Evolutionary conservation across 2,888 invertebrate genomes (phyloP).

Genomic region (Azorinus chamasolen): DNA sequence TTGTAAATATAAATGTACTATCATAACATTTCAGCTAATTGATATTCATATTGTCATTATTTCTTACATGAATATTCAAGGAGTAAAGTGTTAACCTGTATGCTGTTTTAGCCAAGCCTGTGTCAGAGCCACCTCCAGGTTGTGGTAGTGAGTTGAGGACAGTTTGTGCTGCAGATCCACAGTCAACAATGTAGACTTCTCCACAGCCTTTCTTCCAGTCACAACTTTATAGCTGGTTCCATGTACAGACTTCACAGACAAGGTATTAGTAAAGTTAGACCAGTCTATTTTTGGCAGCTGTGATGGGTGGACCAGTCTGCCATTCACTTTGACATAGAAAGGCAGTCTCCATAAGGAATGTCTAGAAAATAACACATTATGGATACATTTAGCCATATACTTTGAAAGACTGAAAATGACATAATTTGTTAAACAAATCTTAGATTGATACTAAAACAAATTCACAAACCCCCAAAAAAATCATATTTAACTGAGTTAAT

Average conservation of each 20-base stretch:
- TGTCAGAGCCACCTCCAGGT: slow-evolving; percentile 54
- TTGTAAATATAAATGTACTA: no score
- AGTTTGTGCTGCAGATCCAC: slow-evolving; percentile 61
- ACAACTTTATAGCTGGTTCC: slow-evolving; percentile 44
- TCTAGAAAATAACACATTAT: slow-evolving; percentile 22
- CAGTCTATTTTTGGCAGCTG: slow-evolving; percentile 46
- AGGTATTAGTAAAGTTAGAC: slow-evolving; percentile 40
- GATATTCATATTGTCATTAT: no score
- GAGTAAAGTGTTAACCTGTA: slow-evolving; percentile 50
- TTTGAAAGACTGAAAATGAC: no score
- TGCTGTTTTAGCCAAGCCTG: slow-evolving; percentile 62
- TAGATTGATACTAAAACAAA: no score
- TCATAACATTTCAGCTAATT: no score
- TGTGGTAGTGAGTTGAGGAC: slow-evolving; percentile 48
- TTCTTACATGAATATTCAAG: no score
- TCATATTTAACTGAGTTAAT: no score
- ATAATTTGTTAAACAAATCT: no score
- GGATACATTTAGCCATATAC: no score
- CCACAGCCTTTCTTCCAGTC: slow-evolving; percentile 39
- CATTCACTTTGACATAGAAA: slow-evolving; percentile 66
- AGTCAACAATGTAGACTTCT: slow-evolving; percentile 43
- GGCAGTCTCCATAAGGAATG: slow-evolving; percentile 57
- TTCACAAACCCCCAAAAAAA: no score
- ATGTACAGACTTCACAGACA: slow-evolving; percentile 34
- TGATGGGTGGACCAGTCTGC: slow-evolving; percentile 37